phyloP scores from a whole-genome alignment of 2,797 vertebrate genomes.

The Ctenopoma kingsleyae region DNA sequence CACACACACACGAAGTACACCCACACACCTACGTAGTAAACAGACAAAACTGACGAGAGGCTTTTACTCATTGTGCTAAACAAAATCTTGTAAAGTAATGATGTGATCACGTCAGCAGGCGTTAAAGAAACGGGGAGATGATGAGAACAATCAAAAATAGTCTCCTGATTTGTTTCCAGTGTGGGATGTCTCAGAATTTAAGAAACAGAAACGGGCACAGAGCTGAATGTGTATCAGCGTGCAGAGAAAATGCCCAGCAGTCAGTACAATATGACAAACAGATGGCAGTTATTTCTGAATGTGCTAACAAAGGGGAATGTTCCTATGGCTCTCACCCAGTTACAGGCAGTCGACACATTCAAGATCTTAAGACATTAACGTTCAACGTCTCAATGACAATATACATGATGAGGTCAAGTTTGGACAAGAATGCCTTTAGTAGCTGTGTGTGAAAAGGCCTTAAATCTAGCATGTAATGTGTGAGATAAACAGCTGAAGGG shows the following conservation, averaged over 20 bases:
- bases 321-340: conserved; percentile 21
- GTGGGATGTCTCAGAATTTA: not conserved
- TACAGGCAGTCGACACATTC: conserved; percentile 23
- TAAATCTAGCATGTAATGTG: conserved; percentile 42
- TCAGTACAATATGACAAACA: conserved; percentile 45
- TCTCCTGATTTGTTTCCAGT: not conserved
- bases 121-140: not conserved
- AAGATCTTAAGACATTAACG: conserved; percentile 27
- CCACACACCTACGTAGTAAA: conserved; percentile 16
- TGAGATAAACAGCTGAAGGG: conserved; percentile 38
- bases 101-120: not conserved
- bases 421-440: conserved; percentile 32
- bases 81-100: not conserved
- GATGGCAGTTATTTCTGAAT: conserved; percentile 58
- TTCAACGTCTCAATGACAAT: conserved; percentile 29
- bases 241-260: conserved; percentile 23
- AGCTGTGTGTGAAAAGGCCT: conserved; percentile 33
- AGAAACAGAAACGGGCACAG: conserved; percentile 5
- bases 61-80: not conserved
- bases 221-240: conserved; percentile 1
- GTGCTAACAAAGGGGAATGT: conserved; percentile 49
- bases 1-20: not conserved
- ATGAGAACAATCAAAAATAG: not conserved
- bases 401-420: conserved; percentile 21
- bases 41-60: conserved; percentile 5